Evolutionary conservation across 2,113 vertebrate species (phyloP), one percentile per base, ranked within the genome.

Genomic region (Muntiacus muntjak): DNA sequence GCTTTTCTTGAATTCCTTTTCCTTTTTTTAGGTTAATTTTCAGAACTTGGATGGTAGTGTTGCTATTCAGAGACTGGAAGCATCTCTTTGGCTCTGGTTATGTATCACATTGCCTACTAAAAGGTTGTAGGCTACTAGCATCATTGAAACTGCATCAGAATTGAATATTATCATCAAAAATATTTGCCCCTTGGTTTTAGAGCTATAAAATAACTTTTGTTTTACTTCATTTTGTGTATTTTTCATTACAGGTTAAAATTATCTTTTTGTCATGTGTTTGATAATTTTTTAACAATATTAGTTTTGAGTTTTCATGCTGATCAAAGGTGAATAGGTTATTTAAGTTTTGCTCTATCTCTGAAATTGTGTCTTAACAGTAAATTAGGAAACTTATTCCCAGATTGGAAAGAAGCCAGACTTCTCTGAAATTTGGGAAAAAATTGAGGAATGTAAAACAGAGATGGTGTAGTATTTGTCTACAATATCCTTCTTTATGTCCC

Each of bases 171-270:
- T 64, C 47, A 16, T 92, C 40, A 95, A 62, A 81, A 83, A 47
- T 58, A 58, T 36, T 91, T 89, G 40, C 11, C 43, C 30, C 17
- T 89, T 62, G 43, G n/a, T 71, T 94, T 78, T 21, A 9, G 64
- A 95, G 88, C 54, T 85, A 12, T 36, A 71, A 88, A 78, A 52
- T 14, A 87, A 28, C 9, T 57, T 89, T 25, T 64, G 28, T 36
- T 92, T 79, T 67, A 54, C 36, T 95, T 98, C 82, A 45, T 95
- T 88, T 96, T 92, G 30, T 23, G 17, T 84, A 71, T 54, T 92
- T 95, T 81, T 40, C n/a, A 87, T 76, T 67, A 62, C 33, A n/a
- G 40, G 55, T 17, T 52, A 33, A 87, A 95, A 84, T 88, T 45
- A 30, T 30, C 10, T 81, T 96, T 96, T 94, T 71, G 43, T 28